These are phyloP conservation scores for Tapirus terrestris DNA, from an alignment of 2,113 vertebrate species.

Conservation along the genomic window DNA sequence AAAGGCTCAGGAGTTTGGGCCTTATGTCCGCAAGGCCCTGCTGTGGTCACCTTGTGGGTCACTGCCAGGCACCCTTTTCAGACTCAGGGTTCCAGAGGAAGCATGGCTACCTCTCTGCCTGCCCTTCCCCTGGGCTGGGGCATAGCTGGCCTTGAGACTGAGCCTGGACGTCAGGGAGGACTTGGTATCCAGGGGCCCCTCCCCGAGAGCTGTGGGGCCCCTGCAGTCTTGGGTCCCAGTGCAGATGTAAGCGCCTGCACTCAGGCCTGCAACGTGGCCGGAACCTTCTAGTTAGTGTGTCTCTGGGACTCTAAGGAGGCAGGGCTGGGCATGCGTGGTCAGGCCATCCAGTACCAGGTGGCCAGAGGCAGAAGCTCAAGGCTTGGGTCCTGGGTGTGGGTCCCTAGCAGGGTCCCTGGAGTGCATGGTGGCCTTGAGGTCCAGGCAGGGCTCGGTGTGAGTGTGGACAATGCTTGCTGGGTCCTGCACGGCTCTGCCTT, in stretches of 20 bases:
- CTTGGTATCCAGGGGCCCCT: accelerated
- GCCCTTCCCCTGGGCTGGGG: not conserved
- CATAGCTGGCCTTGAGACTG: accelerated
- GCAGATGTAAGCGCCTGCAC: accelerated
- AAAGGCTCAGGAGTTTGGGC: not conserved
- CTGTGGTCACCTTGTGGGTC: not conserved
- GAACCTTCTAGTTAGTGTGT: not conserved
- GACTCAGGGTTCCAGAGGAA: not conserved
- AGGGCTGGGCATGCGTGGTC: not conserved
- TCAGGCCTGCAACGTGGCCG: accelerated
- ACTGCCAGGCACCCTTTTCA: accelerated
- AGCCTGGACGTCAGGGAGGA: accelerated
- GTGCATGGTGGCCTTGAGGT: accelerated
- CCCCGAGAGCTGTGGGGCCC: not conserved
- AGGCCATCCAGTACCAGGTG: no score
- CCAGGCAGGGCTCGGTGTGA: accelerated
- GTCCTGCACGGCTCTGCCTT: not conserved
- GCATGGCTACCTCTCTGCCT: accelerated
- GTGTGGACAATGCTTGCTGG: accelerated
- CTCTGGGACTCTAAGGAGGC: not conserved
- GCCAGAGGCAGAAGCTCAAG: not conserved
- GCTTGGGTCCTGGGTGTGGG: not conserved
- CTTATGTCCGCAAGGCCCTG: not conserved
- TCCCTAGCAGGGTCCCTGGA: not conserved
- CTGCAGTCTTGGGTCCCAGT: accelerated